Percentiles rank a stretch among this genome's conserved stretches.
Evolutionary conservation across 2,797 vertebrate species (phyloP).

Genomic region (Epinephelus awoara): DNA sequence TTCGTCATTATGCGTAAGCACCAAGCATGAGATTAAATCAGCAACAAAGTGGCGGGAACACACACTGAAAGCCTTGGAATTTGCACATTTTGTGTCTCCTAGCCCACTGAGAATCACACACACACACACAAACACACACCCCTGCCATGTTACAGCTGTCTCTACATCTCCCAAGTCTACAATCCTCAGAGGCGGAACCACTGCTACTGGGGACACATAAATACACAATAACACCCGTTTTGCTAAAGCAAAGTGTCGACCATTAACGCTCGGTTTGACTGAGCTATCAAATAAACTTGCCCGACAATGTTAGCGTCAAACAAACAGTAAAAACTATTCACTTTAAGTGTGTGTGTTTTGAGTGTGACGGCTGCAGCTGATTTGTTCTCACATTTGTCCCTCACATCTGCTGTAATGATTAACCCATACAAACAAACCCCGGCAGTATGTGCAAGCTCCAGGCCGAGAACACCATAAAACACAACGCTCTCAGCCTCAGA

Average conservation of each 20-base stretch:
- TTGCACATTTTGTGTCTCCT: slow-evolving; percentile 35
- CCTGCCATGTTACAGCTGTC: slow-evolving; percentile 64
- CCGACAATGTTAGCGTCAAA: neutral
- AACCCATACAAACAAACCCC: slow-evolving; percentile 54
- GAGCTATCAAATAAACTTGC: slow-evolving; percentile 26
- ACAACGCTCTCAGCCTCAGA: slow-evolving; percentile 19
- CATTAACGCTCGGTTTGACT: slow-evolving; percentile 20
- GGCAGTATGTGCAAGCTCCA: slow-evolving; percentile 3
- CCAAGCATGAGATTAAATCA: slow-evolving; percentile 10
- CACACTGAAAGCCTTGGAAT: slow-evolving; percentile 39
- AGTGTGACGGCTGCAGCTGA: slow-evolving; percentile 24
- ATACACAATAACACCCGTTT: neutral
- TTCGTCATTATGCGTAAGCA: slow-evolving; percentile 18
- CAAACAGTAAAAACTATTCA: neutral
- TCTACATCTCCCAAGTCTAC: slow-evolving; percentile 42
- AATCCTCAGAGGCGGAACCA: slow-evolving; percentile 30
- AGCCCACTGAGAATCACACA: neutral
- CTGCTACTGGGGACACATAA: slow-evolving; percentile 20
- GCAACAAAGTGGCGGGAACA: slow-evolving; percentile 19
- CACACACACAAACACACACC: slow-evolving; percentile 6
- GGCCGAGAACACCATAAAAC: slow-evolving; percentile 38
- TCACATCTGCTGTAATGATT: slow-evolving; percentile 68
- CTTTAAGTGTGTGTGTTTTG: neutral
- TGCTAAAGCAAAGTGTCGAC: slow-evolving; percentile 4
- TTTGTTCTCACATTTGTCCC: slow-evolving; percentile 40